Base-by-base conservation (phyloP, 2,888 invertebrate species). In the Octonoba sinensis region DNA sequence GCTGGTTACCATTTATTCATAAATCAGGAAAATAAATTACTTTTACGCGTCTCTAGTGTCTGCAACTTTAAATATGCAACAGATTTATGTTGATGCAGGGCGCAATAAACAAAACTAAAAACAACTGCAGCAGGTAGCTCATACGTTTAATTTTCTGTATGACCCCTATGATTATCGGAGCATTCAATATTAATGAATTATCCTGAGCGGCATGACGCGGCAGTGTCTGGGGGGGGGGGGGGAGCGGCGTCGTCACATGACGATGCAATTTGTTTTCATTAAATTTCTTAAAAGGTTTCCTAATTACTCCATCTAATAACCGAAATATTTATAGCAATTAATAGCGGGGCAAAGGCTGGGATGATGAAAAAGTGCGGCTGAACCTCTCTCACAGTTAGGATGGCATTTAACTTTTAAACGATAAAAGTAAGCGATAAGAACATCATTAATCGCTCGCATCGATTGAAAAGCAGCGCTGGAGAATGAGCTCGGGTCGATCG, bases 251-350 rank as follows among this genome's bases (percentile, higher is more conserved):
- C n/a, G 15, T 62, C 62, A 24, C 62, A 36, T 24, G 22, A 62
- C 3, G 24, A 62, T 24, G 62, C 44, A 62, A 62, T 62, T 62
- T 62, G 22, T 36, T 6, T 16, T 16, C 16, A 27, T 24, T 20
- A 27, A 62, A 62, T 62, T 62, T 62, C 62, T 36, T 62, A 62
- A 62, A 36, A 36, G 36, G 62, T 62, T 36, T 16, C 62, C 36
- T 62, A 62, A 62, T 62, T 62, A 44, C 62, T 27, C 36, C 44
- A 27, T 62, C 24, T 62, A 27, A 36, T 24, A 62, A 36, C 36
- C 62, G 36, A 62, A 62, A 62, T 62, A 62, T 62, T 62, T 62
- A 62, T 62, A 62, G 62, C 62, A 62, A 62, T 62, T 62, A 62
- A 62, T 62, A 36, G 20, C 62, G 24, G 22, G 24, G 22, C 22